Percentiles rank a stretch among this genome's conserved stretches.
phyloP scores from a whole-genome alignment of 2,113 vertebrate species.

The Genyomyrus donnyi region DNA sequence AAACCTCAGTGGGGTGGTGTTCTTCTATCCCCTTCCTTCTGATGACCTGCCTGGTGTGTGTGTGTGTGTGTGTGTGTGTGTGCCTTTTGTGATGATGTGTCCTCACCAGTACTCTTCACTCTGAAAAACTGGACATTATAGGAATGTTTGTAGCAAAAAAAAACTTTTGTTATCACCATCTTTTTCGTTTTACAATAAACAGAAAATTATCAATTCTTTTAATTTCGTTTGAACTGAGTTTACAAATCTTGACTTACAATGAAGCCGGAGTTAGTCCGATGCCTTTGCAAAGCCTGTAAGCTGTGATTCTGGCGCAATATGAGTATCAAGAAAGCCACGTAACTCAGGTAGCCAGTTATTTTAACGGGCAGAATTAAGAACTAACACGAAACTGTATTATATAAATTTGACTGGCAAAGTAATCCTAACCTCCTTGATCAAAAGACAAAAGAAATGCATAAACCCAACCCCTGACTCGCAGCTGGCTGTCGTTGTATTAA shows the following conservation, averaged over 20 bases:
- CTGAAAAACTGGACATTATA: background rate
- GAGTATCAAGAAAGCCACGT: background rate
- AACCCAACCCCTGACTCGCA: slow-evolving; percentile 23
- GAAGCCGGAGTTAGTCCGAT: background rate
- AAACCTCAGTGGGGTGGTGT: slow-evolving; percentile 58
- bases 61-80: slow-evolving; percentile 29
- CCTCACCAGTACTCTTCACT: background rate
- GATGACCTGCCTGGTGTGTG: slow-evolving; percentile 3
- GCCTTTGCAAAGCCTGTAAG: background rate
- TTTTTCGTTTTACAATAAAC: background rate
- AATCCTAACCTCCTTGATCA: background rate
- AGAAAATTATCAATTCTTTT: background rate
- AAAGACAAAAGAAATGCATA: background rate
- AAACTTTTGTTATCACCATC: background rate
- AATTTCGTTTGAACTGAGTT: background rate
- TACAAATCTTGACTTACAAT: background rate
- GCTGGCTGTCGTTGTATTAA: slow-evolving; percentile 33
- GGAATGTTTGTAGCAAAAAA: background rate
- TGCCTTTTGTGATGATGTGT: slow-evolving; percentile 24
- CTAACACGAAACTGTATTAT: background rate
- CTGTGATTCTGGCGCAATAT: background rate
- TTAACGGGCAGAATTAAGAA: background rate
- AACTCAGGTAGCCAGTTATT: background rate
- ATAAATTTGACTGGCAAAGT: background rate
- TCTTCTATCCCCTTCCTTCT: slow-evolving; percentile 39